Percentiles rank a stretch among this genome's conserved stretches.
phyloP scores from a whole-genome alignment of 2,113 vertebrate species.

The Beaufortia kweichowensis region DNA sequence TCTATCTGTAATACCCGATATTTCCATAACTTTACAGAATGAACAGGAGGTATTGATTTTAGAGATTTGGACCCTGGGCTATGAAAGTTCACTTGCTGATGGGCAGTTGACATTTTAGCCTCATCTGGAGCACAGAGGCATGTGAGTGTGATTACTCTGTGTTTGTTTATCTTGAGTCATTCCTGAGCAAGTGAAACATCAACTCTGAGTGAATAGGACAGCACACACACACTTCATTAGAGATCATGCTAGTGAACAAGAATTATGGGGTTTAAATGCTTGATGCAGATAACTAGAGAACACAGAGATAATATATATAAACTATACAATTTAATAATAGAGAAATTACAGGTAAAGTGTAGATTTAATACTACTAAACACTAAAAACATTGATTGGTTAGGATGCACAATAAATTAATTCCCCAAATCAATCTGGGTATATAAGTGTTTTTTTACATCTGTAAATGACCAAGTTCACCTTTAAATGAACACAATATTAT shows the following conservation, averaged over 20 bases:
- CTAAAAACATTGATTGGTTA: too few relatives aligned
- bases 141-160: neutral
- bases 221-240: neutral
- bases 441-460: too few relatives aligned
- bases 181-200: slow-evolving; percentile 23
- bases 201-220: neutral
- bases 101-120: neutral
- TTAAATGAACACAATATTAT: too few relatives aligned
- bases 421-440: too few relatives aligned
- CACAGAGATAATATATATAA: too few relatives aligned
- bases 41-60: neutral
- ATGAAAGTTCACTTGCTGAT: neutral
- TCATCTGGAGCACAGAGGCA: neutral
- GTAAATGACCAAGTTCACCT: too few relatives aligned
- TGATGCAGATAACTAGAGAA: neutral
- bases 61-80: neutral
- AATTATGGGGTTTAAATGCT: neutral
- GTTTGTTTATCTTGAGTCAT: slow-evolving; percentile 1
- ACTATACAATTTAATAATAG: too few relatives aligned
- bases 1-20: neutral
- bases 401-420: too few relatives aligned
- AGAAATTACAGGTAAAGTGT: too few relatives aligned
- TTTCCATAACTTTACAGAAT: neutral
- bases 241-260: neutral
- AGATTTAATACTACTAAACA: too few relatives aligned